Evolutionary conservation across 2,113 vertebrate species (phyloP).

Genomic region (Entomyzon cyanotis): DNA sequence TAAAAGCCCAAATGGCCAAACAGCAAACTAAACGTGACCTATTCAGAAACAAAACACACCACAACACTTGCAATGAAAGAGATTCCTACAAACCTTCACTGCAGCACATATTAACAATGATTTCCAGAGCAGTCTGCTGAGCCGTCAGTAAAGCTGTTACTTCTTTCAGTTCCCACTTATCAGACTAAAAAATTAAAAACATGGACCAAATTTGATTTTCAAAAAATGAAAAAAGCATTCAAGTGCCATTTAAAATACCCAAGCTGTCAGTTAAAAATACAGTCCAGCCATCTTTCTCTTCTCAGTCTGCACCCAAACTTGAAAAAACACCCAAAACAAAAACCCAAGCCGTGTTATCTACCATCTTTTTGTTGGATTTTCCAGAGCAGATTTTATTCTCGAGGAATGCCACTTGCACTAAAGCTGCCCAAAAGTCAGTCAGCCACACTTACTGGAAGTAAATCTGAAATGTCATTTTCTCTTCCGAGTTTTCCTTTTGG

Average conservation of each 20-base stretch:
- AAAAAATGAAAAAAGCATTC: neutral
- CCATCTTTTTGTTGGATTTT: neutral
- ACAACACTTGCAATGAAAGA: neutral
- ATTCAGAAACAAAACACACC: neutral
- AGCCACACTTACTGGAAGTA: constrained; percentile 86
- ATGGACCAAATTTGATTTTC: neutral
- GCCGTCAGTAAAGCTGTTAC: constrained; percentile 87
- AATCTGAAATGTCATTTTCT: constrained; percentile 83
- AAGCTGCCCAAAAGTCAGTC: neutral
- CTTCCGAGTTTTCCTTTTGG: constrained; percentile 64
- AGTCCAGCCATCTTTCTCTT: neutral
- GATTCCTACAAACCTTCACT: constrained; percentile 83
- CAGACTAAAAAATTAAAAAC: constrained; percentile 75
- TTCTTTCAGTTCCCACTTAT: constrained; percentile 86
- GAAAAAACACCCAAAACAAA: neutral
- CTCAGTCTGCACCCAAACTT: neutral
- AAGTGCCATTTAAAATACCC: neutral
- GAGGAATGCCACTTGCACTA: neutral
- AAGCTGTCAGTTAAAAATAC: neutral
- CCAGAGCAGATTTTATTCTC: neutral
- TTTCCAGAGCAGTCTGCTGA: constrained; percentile 94
- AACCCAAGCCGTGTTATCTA: neutral
- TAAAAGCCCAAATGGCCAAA: neutral
- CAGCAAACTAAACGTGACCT: neutral
- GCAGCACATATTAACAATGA: constrained; percentile 98